Evolutionary conservation across 2,113 vertebrate genomes (phyloP).

Genomic region (Thamnaconus septentrionalis): DNA sequence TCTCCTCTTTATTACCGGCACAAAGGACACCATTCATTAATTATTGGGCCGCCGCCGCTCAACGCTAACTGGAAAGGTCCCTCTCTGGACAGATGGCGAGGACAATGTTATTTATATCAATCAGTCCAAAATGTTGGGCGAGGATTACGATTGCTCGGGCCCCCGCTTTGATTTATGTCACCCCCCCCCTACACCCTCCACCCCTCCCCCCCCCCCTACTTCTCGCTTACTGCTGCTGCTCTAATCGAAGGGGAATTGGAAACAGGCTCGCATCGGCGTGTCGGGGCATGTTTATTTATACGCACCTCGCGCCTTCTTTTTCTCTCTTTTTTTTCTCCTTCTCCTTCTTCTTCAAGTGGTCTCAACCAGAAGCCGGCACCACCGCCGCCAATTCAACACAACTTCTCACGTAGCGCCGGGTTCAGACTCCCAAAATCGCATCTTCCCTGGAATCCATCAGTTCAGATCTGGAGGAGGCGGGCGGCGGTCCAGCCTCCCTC

Average conservation of each 20-base stretch:
- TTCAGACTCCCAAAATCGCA: too few species aligned
- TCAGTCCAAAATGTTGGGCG: constrained; percentile 99
- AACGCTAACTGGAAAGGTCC: constrained; percentile 99
- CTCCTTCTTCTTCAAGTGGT: not conserved
- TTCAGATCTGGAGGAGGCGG: too few species aligned
- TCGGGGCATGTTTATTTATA: constrained; percentile 66
- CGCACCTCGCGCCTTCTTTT: not conserved
- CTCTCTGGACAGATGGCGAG: constrained; percentile 99
- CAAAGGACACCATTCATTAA: constrained; percentile 99
- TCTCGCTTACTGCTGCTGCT: constrained; percentile 39
- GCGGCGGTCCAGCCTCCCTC: too few species aligned
- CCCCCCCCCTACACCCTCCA: constrained; percentile 76
- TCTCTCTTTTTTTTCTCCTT: constrained; percentile 18
- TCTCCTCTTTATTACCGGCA: constrained; percentile 99
- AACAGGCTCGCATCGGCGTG: constrained; percentile 58
- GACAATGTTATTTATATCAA: constrained; percentile 99
- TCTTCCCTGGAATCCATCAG: too few species aligned
- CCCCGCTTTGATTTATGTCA: constrained; percentile 96
- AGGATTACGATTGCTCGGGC: constrained; percentile 99
- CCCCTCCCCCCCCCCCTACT: constrained; percentile 41
- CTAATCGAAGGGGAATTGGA: constrained; percentile 73
- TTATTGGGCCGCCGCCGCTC: constrained; percentile 99
- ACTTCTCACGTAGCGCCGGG: too few species aligned
- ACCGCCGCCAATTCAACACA: too few species aligned
- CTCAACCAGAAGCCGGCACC: too few species aligned